Conservation (phyloP, 2,888 invertebrate species). For the Argyra leucocephala region DNA sequence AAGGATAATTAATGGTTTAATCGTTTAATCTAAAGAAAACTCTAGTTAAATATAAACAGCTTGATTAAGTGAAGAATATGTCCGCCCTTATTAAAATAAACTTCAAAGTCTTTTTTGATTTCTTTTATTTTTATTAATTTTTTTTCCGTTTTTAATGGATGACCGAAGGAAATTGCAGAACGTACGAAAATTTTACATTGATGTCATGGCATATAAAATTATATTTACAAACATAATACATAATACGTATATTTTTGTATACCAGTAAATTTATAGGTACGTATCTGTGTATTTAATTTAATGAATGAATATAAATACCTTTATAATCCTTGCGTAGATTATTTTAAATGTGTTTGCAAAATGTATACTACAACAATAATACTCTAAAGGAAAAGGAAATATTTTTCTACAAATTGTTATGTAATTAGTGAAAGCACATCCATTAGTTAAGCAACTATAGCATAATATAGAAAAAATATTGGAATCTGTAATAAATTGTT, state of each 20-base stretch:
- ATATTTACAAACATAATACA: no score
- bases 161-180: background rate
- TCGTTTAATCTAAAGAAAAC: background rate
- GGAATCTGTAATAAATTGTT: background rate
- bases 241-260: no score
- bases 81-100: constrained; percentile 1
- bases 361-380: background rate
- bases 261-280: no score
- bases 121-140: background rate
- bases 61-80: constrained; percentile 6
- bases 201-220: background rate
- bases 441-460: background rate
- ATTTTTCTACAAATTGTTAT: background rate
- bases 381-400: background rate
- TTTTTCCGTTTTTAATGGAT: background rate
- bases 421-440: background rate
- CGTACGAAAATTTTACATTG: background rate
- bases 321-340: background rate
- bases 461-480: background rate
- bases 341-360: background rate
- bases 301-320: background rate
- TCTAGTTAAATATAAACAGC: background rate
- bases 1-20: background rate
- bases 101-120: background rate
- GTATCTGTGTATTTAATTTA: no score